Base-by-base conservation (phyloP, 2,888 invertebrate species). In the Chloroclystis v-ata region DNA sequence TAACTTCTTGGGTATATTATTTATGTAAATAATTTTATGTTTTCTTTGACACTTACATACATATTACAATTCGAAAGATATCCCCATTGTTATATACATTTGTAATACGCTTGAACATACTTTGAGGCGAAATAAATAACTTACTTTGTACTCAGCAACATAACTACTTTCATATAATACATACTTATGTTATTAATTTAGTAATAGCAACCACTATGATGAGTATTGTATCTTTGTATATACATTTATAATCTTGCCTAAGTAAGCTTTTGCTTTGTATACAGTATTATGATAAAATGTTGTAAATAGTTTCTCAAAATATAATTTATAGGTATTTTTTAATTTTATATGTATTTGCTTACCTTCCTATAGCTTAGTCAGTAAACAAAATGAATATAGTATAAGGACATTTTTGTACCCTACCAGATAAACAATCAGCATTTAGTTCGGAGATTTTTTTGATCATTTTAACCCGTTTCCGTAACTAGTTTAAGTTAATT, bases 201-300 rank as follows among this genome's bases (percentile, higher is more conserved):
- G n/a, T n/a, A n/a, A n/a, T n/a, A n/a, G n/a, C n/a, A n/a, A n/a
- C n/a, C n/a, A n/a, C n/a, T n/a, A n/a, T n/a, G n/a, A 9, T 9
- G n/a, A 33, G 20, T 24, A 3, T n/a, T 16, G 14, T n/a, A 11
- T 35, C 10, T 35, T 26, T 51, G 56, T 54, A 56, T 49, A 53
- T 53, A 51, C 0, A 26, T 32, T 10, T 24, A 33, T 28, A 53
- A 43, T 59, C 59, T 59, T 59, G 59, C 56, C 56, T 49, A 14
- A 20, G 24, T 38, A 52, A 47, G 37, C 25, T 40, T 39, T 48
- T 48, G 14, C 16, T 20, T 49, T 8, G 14, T 32, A 29, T 44
- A 29, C 56, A 55, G 58, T 60, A 58, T 50, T 55, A 41, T 10
- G 28, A 43, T 33, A 45, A 24, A 29, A 2, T 16, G 48, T 48